Percentiles rank a stretch among this genome's conserved stretches.
phyloP scores from a whole-genome alignment of 2,797 vertebrate species.

The Protonibea diacanthus region DNA sequence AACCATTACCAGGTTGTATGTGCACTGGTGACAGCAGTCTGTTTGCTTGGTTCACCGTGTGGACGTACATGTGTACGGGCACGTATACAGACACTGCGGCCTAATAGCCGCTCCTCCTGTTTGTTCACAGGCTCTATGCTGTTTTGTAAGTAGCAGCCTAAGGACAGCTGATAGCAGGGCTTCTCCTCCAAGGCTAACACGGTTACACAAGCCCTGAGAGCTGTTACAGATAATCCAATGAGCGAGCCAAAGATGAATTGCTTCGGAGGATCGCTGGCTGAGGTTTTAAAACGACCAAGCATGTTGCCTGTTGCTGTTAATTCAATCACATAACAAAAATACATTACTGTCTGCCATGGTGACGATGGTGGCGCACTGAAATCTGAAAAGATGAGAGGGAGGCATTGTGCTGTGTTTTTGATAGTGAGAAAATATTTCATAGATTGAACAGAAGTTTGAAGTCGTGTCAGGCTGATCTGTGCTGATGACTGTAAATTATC shows the following conservation, averaged over 20 bases:
- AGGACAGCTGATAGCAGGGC: slow-evolving; percentile 47
- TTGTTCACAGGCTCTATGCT: slow-evolving; percentile 48
- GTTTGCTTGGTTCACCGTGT: slow-evolving; percentile 30
- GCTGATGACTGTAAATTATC: neutral
- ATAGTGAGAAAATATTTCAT: slow-evolving; percentile 17
- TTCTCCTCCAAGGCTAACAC: slow-evolving; percentile 67
- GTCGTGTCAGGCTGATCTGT: slow-evolving; percentile 1
- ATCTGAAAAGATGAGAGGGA: slow-evolving; percentile 33
- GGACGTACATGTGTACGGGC: slow-evolving; percentile 37
- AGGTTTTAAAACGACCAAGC: slow-evolving; percentile 53
- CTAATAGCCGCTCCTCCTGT: slow-evolving; percentile 54
- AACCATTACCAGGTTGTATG: slow-evolving; percentile 28
- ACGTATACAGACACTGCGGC: slow-evolving; percentile 56
- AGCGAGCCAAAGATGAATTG: slow-evolving; percentile 64
- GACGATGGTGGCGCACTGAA: slow-evolving; percentile 16
- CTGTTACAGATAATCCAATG: slow-evolving; percentile 75
- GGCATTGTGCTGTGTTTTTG: slow-evolving; percentile 24
- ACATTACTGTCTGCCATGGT: slow-evolving; percentile 39
- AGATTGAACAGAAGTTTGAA: neutral
- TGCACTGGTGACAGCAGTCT: slow-evolving; percentile 55
- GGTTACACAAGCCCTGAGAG: slow-evolving; percentile 69
- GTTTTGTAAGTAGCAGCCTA: slow-evolving; percentile 45
- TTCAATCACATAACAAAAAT: slow-evolving; percentile 45
- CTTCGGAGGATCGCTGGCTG: slow-evolving; percentile 48
- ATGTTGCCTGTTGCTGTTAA: slow-evolving; percentile 61